Percentiles rank a stretch among this genome's conserved stretches.
phyloP scores from a whole-genome alignment of 2,888 invertebrate genomes.

The Agriopis aurantiaria region DNA sequence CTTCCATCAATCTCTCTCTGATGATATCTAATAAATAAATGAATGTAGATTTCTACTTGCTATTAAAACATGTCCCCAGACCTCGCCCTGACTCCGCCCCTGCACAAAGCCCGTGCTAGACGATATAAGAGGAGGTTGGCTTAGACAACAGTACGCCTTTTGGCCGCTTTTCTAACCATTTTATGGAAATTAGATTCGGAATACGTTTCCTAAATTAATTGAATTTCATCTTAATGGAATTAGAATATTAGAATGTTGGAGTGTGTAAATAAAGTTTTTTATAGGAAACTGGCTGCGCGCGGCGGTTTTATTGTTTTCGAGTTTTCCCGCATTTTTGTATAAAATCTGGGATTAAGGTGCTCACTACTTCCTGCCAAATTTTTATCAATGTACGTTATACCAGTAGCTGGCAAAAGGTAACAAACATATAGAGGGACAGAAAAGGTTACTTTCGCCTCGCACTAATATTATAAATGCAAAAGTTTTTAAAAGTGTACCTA shows the following conservation, averaged over 20 bases:
- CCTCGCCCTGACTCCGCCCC: slow-evolving; percentile 34
- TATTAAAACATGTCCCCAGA: background rate
- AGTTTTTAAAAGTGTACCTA: no score
- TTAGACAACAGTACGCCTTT: slow-evolving; percentile 58
- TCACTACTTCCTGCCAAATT: no score
- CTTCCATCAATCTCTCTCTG: no score
- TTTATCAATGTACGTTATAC: no score
- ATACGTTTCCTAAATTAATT: slow-evolving; percentile 49
- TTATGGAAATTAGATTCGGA: slow-evolving; percentile 69
- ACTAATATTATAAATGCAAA: no score
- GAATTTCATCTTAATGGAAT: slow-evolving; percentile 43
- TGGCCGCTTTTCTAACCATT: slow-evolving; percentile 57
- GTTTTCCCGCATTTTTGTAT: background rate
- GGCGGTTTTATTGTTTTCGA: background rate
- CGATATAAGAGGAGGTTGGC: slow-evolving; percentile 54
- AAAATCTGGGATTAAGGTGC: no score
- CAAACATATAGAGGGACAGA: no score
- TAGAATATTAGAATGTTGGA: slow-evolving; percentile 39
- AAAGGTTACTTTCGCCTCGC: no score
- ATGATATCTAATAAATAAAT: no score
- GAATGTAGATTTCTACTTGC: no score
- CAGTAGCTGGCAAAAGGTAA: no score
- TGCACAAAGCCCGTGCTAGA: slow-evolving; percentile 34
- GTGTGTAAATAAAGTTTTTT: slow-evolving; percentile 12
- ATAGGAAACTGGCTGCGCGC: background rate